Base-by-base conservation (phyloP, 2,888 invertebrate genomes). In the Hecatera dysodea region DNA sequence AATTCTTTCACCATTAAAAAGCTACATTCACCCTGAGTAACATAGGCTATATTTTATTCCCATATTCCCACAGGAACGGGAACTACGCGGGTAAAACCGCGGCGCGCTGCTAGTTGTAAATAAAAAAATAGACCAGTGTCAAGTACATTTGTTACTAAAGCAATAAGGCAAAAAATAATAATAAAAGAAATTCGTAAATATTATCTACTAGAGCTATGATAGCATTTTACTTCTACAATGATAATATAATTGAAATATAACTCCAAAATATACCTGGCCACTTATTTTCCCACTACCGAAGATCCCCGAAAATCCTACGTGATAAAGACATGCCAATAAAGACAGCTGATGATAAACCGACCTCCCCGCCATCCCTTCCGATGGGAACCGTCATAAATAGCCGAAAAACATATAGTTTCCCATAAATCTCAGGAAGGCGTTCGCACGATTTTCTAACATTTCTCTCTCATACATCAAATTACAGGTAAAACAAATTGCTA, bases 401-500 rank as follows among this genome's bases (percentile, higher is more conserved):
- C 53, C 83, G 29, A 66, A 70, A 75, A 80, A 75, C 68, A 70
- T 80, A 83, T 70, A 76, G 72, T 74, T 69, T 39, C 68, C 65
- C 55, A 84, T 84, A 85, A 84, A 84, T 84, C 83, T 74, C 62
- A 22, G 73, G 67, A 22, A 64, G 79, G 82, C 67, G 66, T 78
- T 67, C 64, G 72, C 82, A 79, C 80, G 85, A 81, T 75, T 85
- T 86, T 80, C 84, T 82, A 81, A 79, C 74, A 77, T 86, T 86
- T 85, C 77, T 84, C 86, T 71, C 76, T 79, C 89, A 89, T 94
- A 91, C 91, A 92, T 94, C 93, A 94, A 91, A 92, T 91, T 93
- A 91, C 92, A 93, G 91, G 92, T 93, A 90, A 92, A 91, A 90
- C 90, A 91, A 93, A 93, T 92, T 90, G 91, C 89, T 87, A 86